Evolutionary conservation across 2,888 invertebrate genomes (phyloP), one percentile per base, ranked within the genome.

Genomic region (Tipula vernalis): DNA sequence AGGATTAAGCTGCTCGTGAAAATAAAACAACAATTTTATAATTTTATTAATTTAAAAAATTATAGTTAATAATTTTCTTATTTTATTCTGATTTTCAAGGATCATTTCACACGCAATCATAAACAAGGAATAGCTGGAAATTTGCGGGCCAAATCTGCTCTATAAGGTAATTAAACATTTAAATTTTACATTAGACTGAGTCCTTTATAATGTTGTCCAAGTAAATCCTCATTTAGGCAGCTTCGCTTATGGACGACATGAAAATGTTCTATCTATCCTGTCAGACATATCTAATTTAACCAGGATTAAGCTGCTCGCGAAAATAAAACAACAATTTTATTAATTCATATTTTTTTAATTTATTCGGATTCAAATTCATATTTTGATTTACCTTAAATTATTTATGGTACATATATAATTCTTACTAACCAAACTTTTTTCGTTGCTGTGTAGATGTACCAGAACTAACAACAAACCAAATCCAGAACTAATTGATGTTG

Each of bases 111-210:
- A 99, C 91, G 99, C 99, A 89, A 99, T 99, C 93, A 99, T 99
- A 94, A 99, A 99, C 95, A 99, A 99, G 93, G 99, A 99, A 92
- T 99, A 99, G 94, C 94, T 99, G 93, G 99, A 99, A 93, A 98
- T 99, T 95, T 28, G 99, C 28, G 99, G 89, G 99, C 99, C 91
- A 99, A 99, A 93, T 99, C 99, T 92, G 99, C 99, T 95, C 97
- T 99, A 97, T 99, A 99, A 98, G 28, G n/a, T n/a, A n/a, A n/a
- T n/a, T n/a, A n/a, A n/a, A n/a, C n/a, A n/a, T n/a, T n/a, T n/a
- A n/a, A n/a, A n/a, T n/a, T n/a, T n/a, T n/a, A n/a, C n/a, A n/a
- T n/a, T n/a, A n/a, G n/a, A n/a, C n/a, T n/a, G 28, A 28, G 41
- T 91, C 91, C 91, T 90, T 88, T 89, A 89, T 90, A 91, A 91